Conservation (phyloP, 2,113 vertebrate species). For the Hyperopisus bebe region DNA sequence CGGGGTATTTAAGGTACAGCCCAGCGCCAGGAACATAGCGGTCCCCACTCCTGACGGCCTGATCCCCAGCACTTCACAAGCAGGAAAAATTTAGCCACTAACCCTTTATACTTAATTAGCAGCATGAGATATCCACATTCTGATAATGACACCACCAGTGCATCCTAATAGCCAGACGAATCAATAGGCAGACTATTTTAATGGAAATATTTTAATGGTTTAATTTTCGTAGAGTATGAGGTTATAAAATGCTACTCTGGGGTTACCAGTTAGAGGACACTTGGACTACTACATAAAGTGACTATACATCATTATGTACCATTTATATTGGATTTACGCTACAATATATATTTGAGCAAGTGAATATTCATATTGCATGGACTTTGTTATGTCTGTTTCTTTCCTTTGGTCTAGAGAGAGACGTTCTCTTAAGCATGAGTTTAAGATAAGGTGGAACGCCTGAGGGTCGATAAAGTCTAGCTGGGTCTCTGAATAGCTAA, state of each 20-base stretch:
- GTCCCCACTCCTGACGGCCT: background rate
- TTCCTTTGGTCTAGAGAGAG: background rate
- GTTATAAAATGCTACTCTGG: background rate
- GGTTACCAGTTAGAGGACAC: background rate
- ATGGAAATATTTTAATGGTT: constrained; percentile 9
- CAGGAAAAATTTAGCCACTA: background rate
- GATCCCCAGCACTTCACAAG: background rate
- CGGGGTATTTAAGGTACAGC: background rate
- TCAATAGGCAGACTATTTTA: background rate
- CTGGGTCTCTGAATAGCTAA: background rate
- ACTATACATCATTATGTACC: background rate
- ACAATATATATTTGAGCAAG: background rate
- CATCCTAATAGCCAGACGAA: background rate
- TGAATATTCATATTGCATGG: background rate
- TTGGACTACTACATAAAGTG: background rate
- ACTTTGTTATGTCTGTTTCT: background rate
- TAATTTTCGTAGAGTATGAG: constrained; percentile 1
- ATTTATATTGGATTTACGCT: background rate
- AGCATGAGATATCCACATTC: background rate
- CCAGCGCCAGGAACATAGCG: background rate
- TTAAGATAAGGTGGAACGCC: background rate
- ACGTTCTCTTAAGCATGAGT: background rate
- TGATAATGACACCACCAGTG: background rate
- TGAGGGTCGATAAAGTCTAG: background rate
- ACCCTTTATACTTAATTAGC: background rate